Evolutionary conservation across 2,797 vertebrate species (phyloP).

Genomic region (Octomys mimax): DNA sequence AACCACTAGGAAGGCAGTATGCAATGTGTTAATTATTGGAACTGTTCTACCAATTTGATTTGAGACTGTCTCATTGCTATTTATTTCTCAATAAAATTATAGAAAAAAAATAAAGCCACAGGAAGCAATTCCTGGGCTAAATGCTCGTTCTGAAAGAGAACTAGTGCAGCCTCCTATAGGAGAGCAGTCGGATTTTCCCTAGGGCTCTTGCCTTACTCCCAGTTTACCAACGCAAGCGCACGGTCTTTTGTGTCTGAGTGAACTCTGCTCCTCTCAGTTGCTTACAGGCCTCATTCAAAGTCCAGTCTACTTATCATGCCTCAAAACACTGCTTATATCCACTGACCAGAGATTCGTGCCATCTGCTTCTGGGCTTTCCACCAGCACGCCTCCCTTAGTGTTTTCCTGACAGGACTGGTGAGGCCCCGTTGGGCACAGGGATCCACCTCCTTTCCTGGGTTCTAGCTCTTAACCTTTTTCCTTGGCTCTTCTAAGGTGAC

Average conservation of each 20-base stretch:
- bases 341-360: not conserved
- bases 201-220: not conserved
- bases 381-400: not conserved
- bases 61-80: too few relatives aligned
- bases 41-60: too few relatives aligned
- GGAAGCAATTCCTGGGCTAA: not conserved
- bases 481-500: not conserved
- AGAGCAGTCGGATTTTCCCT: constrained; percentile 10
- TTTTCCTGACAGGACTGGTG: not conserved
- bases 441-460: not conserved
- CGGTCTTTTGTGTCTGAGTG: not conserved
- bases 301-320: not conserved
- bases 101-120: not conserved
- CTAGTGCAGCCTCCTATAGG: not conserved
- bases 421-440: not conserved
- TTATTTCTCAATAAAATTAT: too few relatives aligned
- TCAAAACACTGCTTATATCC: not conserved
- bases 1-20: too few relatives aligned
- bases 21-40: too few relatives aligned
- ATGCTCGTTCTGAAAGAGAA: not conserved
- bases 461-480: constrained; percentile 18
- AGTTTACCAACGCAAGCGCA: not conserved
- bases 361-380: not conserved
- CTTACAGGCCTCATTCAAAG: not conserved
- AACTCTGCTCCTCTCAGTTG: not conserved